Evolutionary conservation across 2,888 invertebrate genomes (phyloP), one percentile per base, ranked within the genome.

Genomic region (Girardia tigrina): DNA sequence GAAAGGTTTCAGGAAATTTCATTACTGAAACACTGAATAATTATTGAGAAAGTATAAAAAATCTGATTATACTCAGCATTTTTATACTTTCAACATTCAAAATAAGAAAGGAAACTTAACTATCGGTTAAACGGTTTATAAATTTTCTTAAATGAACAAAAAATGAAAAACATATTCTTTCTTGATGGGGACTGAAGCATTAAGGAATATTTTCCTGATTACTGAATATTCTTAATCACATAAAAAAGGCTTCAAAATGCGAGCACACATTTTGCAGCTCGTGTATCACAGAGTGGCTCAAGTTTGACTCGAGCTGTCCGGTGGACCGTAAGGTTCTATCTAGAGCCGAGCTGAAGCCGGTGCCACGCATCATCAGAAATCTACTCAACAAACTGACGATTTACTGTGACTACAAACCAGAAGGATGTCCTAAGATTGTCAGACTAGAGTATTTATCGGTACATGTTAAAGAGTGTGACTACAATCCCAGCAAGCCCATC

Each of bases 401-500:
- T 2, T 78, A 78, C 26, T 82, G 81, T 76, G 77, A 75, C 26
- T 80, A 80, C 72, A 76, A 56, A 26, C 70, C 77, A 14, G 78
- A 77, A 26, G 81, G 81, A 0, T 95, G 94, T 83, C 88, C 88
- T 78, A 87, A 89, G 75, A 88, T 91, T 27, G 86, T 94, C 75
- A 94, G 94, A 85, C 86, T 95, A 80, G 94, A 95, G 83, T 79
- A 89, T 12, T 85, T 94, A 79, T 86, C 88, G n/a, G 87, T 89
- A 26, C 94, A 95, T 85, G 85, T 93, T 80, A 89, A 90, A 82
- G 94, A 94, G 85, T 95, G 95, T 86, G 90, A 90, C 85, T 90
- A 89, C 83, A 95, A 95, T 85, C 94, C 94, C 0, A 94, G 94
- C 85, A 88, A 92, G 81, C 93, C 93, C 20, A 88, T 93, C 81